Percentiles rank a stretch among this genome's conserved stretches.
Conservation (phyloP, 2,797 vertebrate genomes). For the Myiothlypis coronata region DNA sequence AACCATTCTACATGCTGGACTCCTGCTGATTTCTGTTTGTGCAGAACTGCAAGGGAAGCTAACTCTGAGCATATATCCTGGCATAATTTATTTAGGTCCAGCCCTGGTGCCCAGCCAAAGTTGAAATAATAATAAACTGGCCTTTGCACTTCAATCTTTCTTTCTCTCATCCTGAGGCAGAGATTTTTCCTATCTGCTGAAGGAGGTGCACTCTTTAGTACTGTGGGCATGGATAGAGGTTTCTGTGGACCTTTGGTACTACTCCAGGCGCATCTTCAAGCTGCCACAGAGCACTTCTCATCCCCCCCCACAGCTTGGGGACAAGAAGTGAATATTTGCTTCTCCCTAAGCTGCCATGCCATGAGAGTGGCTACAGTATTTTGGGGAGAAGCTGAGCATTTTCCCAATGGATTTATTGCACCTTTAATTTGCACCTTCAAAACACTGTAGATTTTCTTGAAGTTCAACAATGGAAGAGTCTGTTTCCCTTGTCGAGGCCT, state of each 20-base stretch:
- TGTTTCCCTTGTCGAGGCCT: background rate
- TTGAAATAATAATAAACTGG: background rate
- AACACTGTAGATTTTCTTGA: background rate
- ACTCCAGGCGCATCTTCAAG: background rate
- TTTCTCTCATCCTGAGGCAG: background rate
- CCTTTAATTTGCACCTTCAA: background rate
- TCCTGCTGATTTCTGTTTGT: constrained; percentile 33
- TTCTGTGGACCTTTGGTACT: background rate
- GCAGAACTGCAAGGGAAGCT: background rate
- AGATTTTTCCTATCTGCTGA: background rate
- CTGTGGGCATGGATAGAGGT: background rate
- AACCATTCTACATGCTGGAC: background rate
- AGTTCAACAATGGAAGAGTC: background rate
- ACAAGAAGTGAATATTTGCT: background rate
- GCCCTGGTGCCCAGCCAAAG: background rate
- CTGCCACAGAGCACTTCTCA: background rate
- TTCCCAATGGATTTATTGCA: background rate
- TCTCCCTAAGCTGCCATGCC: background rate
- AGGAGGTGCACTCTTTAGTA: background rate
- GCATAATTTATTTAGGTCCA: constrained; percentile 5
- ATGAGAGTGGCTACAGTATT: background rate
- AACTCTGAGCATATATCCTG: background rate
- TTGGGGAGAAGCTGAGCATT: background rate
- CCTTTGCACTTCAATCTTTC: background rate
- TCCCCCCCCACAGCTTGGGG: background rate